These are phyloP conservation scores for Alcedo atthis DNA, from an alignment of 2,797 vertebrate genomes.

Conservation along the genomic window DNA sequence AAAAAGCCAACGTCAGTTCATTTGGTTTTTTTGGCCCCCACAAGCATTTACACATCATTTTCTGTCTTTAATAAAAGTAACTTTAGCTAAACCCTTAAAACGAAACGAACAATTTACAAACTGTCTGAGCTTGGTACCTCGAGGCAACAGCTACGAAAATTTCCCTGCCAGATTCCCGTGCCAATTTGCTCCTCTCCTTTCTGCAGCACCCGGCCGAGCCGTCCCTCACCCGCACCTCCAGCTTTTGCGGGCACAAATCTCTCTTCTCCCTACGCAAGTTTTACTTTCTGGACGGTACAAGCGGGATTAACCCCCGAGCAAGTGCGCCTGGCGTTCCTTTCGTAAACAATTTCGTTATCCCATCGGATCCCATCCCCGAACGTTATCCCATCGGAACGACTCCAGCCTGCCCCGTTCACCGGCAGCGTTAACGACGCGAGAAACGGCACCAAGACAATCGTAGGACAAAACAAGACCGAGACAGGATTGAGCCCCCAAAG, in stretches of 20 bases:
- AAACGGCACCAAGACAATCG: accelerated
- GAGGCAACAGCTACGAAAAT: background rate
- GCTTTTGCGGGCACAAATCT: background rate
- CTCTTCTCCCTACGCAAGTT: accelerated
- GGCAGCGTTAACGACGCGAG: background rate
- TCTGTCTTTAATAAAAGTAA: background rate
- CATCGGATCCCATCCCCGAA: background rate
- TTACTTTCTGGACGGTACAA: background rate
- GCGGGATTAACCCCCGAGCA: background rate
- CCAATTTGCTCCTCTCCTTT: background rate
- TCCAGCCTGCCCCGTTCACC: background rate
- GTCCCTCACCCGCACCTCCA: background rate
- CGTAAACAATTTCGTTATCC: background rate
- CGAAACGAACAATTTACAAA: background rate
- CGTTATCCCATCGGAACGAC: background rate
- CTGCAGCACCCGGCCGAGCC: background rate
- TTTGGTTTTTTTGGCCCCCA: no score
- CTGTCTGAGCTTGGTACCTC: background rate
- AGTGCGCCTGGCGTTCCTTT: background rate
- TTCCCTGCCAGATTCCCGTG: background rate
- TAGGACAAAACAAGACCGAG: background rate
- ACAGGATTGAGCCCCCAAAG: background rate
- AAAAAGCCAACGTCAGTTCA: no score
- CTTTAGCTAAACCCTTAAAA: background rate
- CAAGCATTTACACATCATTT: background rate